A percentile compares a stretch with the other conserved stretches of the same genome.
These are phyloP conservation scores for Drosophila elegans DNA, from an alignment of 1,140 invertebrate genomes.

Conservation along the genomic window DNA sequence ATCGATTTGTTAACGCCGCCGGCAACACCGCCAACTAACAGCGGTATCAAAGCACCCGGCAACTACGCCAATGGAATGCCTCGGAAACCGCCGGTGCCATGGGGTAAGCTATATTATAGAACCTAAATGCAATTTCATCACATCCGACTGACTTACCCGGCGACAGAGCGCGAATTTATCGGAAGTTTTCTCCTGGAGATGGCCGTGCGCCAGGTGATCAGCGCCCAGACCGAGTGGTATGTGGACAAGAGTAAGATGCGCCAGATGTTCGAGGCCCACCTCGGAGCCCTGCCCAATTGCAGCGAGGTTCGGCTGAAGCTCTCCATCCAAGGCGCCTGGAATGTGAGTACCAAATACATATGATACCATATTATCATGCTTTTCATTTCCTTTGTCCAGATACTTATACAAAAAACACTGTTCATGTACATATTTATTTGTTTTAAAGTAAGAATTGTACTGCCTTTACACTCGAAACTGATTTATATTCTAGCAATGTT, in stretches of 20 bases:
- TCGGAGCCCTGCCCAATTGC: slow-evolving; percentile 15
- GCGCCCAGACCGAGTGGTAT: slow-evolving; percentile 53
- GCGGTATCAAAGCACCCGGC: slow-evolving; percentile 6
- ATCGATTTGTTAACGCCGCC: slow-evolving; percentile 35
- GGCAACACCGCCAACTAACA: slow-evolving; percentile 40
- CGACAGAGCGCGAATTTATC: slow-evolving; percentile 65
- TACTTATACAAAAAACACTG: background rate
- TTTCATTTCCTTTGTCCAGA: background rate
- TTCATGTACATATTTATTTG: too few species aligned
- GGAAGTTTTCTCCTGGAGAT: slow-evolving; percentile 68
- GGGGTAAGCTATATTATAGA: slow-evolving; percentile 48
- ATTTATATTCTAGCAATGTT: too few species aligned
- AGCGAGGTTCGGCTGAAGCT: slow-evolving; percentile 40
- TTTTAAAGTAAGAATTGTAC: too few species aligned
- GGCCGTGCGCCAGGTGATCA: slow-evolving; percentile 50
- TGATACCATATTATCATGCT: background rate
- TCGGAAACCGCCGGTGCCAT: slow-evolving; percentile 36
- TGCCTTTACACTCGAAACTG: too few species aligned
- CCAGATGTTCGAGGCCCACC: slow-evolving; percentile 30
- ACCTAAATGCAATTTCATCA: background rate
- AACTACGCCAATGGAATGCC: slow-evolving; percentile 25
- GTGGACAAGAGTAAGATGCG: slow-evolving; percentile 56
- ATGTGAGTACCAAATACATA: slow-evolving; percentile 47
- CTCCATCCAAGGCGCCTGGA: slow-evolving; percentile 35
- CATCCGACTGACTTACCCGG: background rate